phyloP scores from a whole-genome alignment of 37 sponge, comb jelly and placozoan species.

The Petrosia ficiformis region DNA sequence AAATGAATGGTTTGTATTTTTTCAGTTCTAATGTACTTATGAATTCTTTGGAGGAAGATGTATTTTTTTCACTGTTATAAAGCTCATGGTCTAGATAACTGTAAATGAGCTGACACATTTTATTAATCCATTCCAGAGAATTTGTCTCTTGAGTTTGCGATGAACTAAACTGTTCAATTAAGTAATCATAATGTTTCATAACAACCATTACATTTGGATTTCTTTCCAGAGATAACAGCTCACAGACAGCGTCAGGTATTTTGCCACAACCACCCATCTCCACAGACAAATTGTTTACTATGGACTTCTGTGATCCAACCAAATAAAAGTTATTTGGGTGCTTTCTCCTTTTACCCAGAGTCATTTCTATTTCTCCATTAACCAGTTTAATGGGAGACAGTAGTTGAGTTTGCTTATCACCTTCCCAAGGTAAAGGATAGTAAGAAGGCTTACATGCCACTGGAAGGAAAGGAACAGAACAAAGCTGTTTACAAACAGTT shows the following conservation, averaged over 20 bases:
- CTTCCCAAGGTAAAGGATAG: conserved; percentile 30
- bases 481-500: too few species aligned
- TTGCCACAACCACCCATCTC: conserved; percentile 21
- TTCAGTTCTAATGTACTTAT: too few species aligned
- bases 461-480: conserved; percentile 42
- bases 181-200: conserved; percentile 18
- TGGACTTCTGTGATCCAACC: conserved; percentile 30
- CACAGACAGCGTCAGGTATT: neutral
- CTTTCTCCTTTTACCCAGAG: too few species aligned
- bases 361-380: neutral
- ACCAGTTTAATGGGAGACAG: conserved; percentile 23
- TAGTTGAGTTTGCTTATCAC: conserved; percentile 22
- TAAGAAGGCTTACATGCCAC: conserved; percentile 15
- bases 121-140: neutral
- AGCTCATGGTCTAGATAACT: conserved; percentile 11
- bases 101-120: conserved; percentile 16
- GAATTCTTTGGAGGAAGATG: neutral
- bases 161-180: conserved; percentile 3
- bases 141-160: neutral
- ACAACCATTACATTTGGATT: conserved; percentile 19
- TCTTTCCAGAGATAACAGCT: neutral
- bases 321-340: too few species aligned
- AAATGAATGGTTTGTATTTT: conserved; percentile 13
- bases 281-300: neutral
- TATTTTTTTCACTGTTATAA: neutral